Percentiles rank a stretch among this genome's conserved stretches.
These are phyloP conservation scores for Rallus limicola DNA, from an alignment of 2,113 vertebrate species.

Conservation along the genomic window DNA sequence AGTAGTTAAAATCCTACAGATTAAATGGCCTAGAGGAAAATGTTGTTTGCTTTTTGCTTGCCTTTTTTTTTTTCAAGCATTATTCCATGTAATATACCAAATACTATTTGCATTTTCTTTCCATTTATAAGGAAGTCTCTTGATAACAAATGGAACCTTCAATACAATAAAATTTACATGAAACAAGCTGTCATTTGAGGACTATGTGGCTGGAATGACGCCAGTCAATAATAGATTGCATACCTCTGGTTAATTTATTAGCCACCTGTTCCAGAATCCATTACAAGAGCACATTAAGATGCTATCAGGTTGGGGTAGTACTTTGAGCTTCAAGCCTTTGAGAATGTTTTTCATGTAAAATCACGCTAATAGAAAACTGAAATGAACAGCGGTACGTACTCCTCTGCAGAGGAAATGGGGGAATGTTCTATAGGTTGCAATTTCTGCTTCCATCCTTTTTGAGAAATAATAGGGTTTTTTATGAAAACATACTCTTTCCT, in stretches of 20 bases:
- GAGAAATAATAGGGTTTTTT: neutral
- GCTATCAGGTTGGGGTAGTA: neutral
- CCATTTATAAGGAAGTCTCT: slow-evolving; percentile 10
- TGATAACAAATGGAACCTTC: slow-evolving; percentile 54
- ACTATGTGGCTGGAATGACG: slow-evolving; percentile 19
- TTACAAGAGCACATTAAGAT: slow-evolving; percentile 61
- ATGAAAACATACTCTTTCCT: neutral
- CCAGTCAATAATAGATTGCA: slow-evolving; percentile 69
- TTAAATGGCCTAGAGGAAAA: neutral
- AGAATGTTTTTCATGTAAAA: slow-evolving; percentile 18
- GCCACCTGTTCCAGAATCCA: slow-evolving; percentile 67
- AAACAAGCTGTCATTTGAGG: slow-evolving; percentile 55
- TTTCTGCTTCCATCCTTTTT: neutral
- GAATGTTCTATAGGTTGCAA: neutral
- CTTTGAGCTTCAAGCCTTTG: slow-evolving; percentile 18
- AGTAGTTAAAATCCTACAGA: neutral
- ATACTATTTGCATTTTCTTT: slow-evolving; percentile 54
- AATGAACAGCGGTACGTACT: neutral
- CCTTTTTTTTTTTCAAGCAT: neutral
- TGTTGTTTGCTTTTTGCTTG: neutral
- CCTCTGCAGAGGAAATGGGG: neutral
- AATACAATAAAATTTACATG: slow-evolving; percentile 54
- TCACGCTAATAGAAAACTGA: slow-evolving; percentile 1
- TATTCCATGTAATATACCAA: slow-evolving; percentile 3
- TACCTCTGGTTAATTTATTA: slow-evolving; percentile 75